Percentiles rank a stretch among this genome's conserved stretches.
These are phyloP conservation scores for Falco punctatus DNA, from an alignment of 2,113 vertebrate species.

Conservation along the genomic window DNA sequence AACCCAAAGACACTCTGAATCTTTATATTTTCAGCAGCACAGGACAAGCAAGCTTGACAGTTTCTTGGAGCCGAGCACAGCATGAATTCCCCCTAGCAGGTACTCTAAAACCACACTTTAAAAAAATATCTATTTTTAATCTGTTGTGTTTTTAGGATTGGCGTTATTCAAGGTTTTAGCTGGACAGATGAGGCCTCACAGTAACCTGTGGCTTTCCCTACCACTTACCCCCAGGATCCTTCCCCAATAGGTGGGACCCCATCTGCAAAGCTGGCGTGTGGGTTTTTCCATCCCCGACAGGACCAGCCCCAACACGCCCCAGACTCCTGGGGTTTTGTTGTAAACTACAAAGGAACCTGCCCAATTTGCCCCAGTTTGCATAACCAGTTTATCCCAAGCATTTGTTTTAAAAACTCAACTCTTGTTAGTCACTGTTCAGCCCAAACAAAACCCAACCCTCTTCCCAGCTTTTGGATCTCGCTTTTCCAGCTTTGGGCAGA, in stretches of 20 bases:
- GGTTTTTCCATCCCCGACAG: slow-evolving; percentile 12
- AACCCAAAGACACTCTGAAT: not conserved
- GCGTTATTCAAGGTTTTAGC: not conserved
- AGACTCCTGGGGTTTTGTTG: slow-evolving; percentile 2
- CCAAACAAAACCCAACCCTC: slow-evolving; percentile 47
- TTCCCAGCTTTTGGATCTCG: not conserved
- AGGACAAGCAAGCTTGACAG: not conserved
- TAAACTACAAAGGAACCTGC: slow-evolving; percentile 62
- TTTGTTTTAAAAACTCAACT: slow-evolving; percentile 41
- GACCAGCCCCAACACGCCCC: slow-evolving; percentile 27
- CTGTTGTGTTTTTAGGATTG: not conserved
- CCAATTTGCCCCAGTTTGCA: slow-evolving; percentile 51
- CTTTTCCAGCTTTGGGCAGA: slow-evolving; percentile 47
- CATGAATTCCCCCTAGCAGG: not conserved
- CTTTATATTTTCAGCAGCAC: not conserved
- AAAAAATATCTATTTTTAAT: not conserved
- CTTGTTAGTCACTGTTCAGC: slow-evolving; percentile 41
- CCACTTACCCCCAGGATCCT: not conserved
- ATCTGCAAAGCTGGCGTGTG: rapidly evolving
- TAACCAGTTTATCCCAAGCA: slow-evolving; percentile 62
- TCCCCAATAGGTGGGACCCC: not conserved
- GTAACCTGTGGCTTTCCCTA: not conserved
- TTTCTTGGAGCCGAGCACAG: not conserved
- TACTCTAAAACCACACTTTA: not conserved
- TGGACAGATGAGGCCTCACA: not conserved